These are phyloP conservation scores for Gerris lacustris DNA, from an alignment of 2,888 invertebrate species.

Conservation along the genomic window DNA sequence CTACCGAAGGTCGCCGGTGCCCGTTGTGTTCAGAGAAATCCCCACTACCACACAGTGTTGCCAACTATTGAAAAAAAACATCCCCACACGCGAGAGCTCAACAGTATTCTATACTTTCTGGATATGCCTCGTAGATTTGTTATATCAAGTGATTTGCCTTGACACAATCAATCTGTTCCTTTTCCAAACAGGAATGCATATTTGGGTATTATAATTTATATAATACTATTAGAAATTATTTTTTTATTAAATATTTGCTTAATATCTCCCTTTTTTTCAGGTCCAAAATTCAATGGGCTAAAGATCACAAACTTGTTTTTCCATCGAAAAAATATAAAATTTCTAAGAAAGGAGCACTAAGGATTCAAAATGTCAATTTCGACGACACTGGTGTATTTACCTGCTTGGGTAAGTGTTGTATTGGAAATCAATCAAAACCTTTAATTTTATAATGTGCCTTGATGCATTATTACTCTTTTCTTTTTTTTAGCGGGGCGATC, in stretches of 20 bases:
- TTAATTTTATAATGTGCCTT: background rate
- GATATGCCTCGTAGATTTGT: too few species aligned
- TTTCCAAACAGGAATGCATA: too few species aligned
- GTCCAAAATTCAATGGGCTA: constrained; percentile 78
- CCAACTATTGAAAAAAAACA: too few species aligned
- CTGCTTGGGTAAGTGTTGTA: constrained; percentile 50
- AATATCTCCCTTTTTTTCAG: constrained; percentile 35
- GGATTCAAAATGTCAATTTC: constrained; percentile 67
- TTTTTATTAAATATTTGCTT: background rate
- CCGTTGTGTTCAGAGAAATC: too few species aligned
- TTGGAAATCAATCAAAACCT: background rate
- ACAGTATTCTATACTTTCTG: too few species aligned
- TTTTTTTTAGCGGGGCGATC: constrained; percentile 53
- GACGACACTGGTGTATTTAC: constrained; percentile 76
- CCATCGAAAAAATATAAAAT: constrained; percentile 76
- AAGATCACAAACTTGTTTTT: constrained; percentile 54
- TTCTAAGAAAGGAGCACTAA: constrained; percentile 79
- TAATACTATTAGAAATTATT: background rate
- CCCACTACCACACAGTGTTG: too few species aligned
- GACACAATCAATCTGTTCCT: too few species aligned
- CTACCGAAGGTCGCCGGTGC: too few species aligned
- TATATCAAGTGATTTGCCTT: too few species aligned
- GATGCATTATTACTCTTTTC: background rate
- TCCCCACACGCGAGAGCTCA: too few species aligned
- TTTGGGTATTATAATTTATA: too few species aligned